These are phyloP conservation scores for Ophion obscuratus DNA, from an alignment of 2,888 invertebrate genomes.

Conservation along the genomic window DNA sequence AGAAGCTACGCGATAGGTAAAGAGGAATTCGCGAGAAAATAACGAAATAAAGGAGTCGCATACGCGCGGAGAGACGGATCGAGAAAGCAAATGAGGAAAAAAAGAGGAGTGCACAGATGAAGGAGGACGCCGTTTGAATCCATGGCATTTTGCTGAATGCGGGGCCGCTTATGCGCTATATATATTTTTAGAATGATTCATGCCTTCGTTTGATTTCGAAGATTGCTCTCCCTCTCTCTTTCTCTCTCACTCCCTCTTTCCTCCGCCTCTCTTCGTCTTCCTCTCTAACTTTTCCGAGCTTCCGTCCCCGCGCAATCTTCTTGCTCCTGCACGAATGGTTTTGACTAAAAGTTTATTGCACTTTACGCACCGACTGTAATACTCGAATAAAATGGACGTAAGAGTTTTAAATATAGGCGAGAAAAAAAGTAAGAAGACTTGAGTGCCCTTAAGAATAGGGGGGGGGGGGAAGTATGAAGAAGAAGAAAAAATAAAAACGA, in stretches of 20 bases:
- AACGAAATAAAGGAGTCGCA: conserved; percentile 48
- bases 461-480: too few species aligned
- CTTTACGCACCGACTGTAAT: not conserved
- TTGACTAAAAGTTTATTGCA: conserved; percentile 41
- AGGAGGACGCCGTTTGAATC: conserved; percentile 54
- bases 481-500: too few species aligned
- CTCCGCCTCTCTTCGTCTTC: conserved; percentile 7
- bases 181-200: conserved; percentile 83
- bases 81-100: conserved; percentile 53
- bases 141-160: conserved; percentile 51
- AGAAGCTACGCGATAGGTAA: conserved; percentile 41
- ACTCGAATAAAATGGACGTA: too few species aligned
- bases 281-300: too few species aligned
- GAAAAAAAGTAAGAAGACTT: too few species aligned
- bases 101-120: conserved; percentile 57
- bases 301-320: not conserved
- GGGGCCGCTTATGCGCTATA: conserved; percentile 59
- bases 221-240: conserved; percentile 72
- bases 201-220: conserved; percentile 81
- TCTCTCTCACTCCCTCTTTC: conserved; percentile 13
- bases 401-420: too few species aligned
- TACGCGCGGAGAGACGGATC: conserved; percentile 50
- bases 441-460: too few species aligned
- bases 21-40: conserved; percentile 57
- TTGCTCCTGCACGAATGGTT: conserved; percentile 56